phyloP scores from a whole-genome alignment of 2,113 vertebrate genomes.

The Spilogale gracilis region DNA sequence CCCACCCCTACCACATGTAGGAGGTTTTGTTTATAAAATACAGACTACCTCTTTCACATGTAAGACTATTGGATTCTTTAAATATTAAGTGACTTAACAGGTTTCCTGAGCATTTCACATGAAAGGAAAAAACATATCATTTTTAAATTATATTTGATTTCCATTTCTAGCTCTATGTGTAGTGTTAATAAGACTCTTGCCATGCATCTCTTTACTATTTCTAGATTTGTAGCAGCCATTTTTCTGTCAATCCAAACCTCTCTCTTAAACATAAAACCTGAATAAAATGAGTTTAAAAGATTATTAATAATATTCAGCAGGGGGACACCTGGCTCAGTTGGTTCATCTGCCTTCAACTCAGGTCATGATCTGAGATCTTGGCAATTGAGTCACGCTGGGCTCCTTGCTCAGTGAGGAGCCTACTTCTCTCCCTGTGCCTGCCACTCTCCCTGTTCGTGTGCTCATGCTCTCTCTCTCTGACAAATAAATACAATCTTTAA shows the following conservation, averaged over 20 bases:
- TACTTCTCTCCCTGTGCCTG: no score
- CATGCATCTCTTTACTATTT: not conserved
- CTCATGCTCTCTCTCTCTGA: no score
- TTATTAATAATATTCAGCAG: not conserved
- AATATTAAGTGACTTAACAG: not conserved
- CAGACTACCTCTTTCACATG: slow-evolving; percentile 78
- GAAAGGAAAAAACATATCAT: not conserved
- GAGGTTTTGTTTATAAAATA: slow-evolving; percentile 50
- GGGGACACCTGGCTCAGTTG: not conserved
- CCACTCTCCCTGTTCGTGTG: no score
- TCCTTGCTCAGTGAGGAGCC: no score
- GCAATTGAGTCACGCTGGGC: no score
- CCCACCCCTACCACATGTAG: slow-evolving; percentile 76
- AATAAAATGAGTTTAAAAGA: slow-evolving; percentile 3
- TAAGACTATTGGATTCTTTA: not conserved
- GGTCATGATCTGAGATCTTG: no score
- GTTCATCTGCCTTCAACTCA: no score
- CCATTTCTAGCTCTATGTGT: not conserved
- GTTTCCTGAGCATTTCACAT: slow-evolving; percentile 45
- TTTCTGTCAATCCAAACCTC: not conserved
- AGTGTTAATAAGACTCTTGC: not conserved
- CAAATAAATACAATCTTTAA: no score
- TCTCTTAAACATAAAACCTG: not conserved
- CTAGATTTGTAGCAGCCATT: not conserved
- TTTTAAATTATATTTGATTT: not conserved